Evolutionary conservation across 2,888 invertebrate species (phyloP), one percentile per base, ranked within the genome.

Genomic region (Gymnosoma rotundatum): DNA sequence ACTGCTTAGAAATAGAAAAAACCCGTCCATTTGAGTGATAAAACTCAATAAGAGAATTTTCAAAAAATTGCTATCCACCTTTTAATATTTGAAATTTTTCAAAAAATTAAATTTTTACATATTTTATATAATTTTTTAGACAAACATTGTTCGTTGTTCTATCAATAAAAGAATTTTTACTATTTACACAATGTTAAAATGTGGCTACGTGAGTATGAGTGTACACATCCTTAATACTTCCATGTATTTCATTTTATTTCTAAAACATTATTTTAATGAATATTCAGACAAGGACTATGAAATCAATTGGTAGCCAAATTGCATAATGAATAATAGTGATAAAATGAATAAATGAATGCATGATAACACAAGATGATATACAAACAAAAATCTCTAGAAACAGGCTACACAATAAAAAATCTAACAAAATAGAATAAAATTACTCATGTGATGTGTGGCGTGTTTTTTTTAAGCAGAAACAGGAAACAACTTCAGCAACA

Each of bases 221-320:
- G 10, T 10, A 38, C 7, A 18, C 5, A 32, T 45, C 50, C 21
- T 32, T 21, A 10, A 14, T 20, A 36, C 16, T 45, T 38, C 12
- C 14, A 12, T 12, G 8, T 58, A n/a, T 50, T 38, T 50, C 8
- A 58, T 48, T 48, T 50, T 48, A 66, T 63, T 74, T 75, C 66
- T 67, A 76, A 82, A 80, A 78, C 78, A 76, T 69, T 69, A 56
- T 69, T 73, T 73, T 12, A 60, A 74, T 84, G 69, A 60, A 84
- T 69, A 73, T 69, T 52, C 69, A 38, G 70, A 66, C 60, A 74
- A 72, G 56, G 56, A 75, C 64, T 60, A 78, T 75, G 38, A 74
- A 75, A 78, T 82, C 84, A 82, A 79, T 78, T 79, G 78, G 78
- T 75, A 82, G 78, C 78, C 78, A 85, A 85, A 85, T 82, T 82